Conservation (phyloP, 2,113 vertebrate genomes). For the Lonchura striata region DNA sequence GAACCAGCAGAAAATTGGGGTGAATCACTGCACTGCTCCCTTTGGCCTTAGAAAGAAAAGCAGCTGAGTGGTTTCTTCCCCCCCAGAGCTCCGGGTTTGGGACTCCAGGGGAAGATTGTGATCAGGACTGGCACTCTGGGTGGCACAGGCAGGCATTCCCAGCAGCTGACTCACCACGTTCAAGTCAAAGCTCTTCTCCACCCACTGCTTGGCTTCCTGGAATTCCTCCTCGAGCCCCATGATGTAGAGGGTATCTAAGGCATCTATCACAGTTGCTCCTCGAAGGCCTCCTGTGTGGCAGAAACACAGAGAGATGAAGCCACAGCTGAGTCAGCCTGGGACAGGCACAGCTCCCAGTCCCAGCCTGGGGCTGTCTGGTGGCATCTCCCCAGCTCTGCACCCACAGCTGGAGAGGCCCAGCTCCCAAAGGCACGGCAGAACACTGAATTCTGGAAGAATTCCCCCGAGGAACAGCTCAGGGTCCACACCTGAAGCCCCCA, state of each 20-base stretch:
- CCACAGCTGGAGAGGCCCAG: rapidly evolving
- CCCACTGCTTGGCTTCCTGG: slow-evolving; percentile 92
- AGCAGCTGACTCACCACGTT: slow-evolving; percentile 84
- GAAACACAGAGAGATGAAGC: neutral
- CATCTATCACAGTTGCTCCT: slow-evolving; percentile 92
- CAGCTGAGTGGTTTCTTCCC: neutral
- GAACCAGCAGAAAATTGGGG: neutral
- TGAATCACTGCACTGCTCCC: neutral
- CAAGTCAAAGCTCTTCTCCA: slow-evolving; percentile 88
- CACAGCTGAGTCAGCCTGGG: neutral
- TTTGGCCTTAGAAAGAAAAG: neutral
- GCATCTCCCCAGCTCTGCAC: neutral
- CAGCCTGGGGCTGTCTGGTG: neutral
- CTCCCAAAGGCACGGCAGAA: neutral
- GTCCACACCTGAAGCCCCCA: neutral
- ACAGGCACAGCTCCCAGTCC: neutral
- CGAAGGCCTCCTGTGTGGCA: slow-evolving; percentile 85
- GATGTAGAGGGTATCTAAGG: slow-evolving; percentile 93
- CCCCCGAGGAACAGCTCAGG: neutral
- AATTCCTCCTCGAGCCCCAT: slow-evolving; percentile 95
- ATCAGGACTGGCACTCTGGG: neutral
- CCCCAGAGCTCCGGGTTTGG: neutral
- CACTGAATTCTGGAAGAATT: neutral
- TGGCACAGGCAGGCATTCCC: neutral
- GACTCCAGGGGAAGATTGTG: neutral